Conservation (phyloP, 2,113 vertebrate genomes). For the Percina caprodes region DNA sequence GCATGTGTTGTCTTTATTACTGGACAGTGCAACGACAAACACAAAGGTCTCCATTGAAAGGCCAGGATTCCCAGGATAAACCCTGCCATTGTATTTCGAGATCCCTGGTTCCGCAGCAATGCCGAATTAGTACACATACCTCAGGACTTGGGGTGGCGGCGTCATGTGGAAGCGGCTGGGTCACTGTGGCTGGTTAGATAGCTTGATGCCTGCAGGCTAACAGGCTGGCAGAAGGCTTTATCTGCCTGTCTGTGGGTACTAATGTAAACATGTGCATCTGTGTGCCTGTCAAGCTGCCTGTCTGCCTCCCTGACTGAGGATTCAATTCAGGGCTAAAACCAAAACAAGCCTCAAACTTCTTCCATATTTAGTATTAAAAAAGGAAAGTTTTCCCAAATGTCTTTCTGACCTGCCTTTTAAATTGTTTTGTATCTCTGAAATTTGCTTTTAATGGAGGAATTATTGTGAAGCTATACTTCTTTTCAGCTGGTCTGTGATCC, state of each 20-base stretch:
- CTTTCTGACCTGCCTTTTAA: background rate
- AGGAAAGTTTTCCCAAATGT: background rate
- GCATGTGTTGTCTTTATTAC: conserved; percentile 75
- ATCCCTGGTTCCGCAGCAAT: conserved; percentile 66
- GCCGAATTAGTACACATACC: conserved; percentile 67
- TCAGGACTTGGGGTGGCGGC: conserved; percentile 41
- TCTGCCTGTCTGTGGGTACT: conserved; percentile 22
- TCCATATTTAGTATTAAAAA: background rate
- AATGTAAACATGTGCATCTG: conserved; percentile 52
- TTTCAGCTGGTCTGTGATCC: conserved; percentile 10
- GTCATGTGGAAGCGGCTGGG: conserved; percentile 45
- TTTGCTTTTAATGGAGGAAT: background rate
- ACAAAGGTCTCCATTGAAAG: conserved; percentile 74
- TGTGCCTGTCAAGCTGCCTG: conserved; percentile 28
- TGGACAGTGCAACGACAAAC: conserved; percentile 54
- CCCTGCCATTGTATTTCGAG: conserved; percentile 65
- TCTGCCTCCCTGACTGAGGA: conserved; percentile 19
- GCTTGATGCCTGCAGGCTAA: conserved; percentile 45
- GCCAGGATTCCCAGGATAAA: conserved; percentile 74
- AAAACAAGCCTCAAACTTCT: conserved; percentile 20
- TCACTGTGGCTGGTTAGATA: conserved; percentile 19
- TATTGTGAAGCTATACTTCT: background rate
- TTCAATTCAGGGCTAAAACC: conserved; percentile 10
- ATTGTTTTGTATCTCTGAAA: background rate
- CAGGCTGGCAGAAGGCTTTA: conserved; percentile 40